A percentile compares a stretch with the other conserved stretches of the same genome.
Evolutionary conservation across 2,888 invertebrate genomes (phyloP).

Genomic region (Electrophaes corylata): DNA sequence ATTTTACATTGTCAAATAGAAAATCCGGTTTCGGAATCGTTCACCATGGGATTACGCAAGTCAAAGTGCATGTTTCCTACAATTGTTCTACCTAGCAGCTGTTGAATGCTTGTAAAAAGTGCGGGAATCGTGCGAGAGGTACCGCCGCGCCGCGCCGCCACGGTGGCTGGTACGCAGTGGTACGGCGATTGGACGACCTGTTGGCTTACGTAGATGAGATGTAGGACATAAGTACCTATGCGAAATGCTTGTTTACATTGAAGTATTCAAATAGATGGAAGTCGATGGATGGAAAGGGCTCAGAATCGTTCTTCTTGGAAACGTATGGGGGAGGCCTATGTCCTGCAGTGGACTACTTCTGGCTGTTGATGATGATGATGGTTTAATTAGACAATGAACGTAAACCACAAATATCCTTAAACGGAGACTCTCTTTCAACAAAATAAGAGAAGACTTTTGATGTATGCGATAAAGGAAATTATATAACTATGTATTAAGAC

Average conservation of each 20-base stretch:
- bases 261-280: too few relatives aligned
- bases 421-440: too few relatives aligned
- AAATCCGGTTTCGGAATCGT: slow-evolving; percentile 27
- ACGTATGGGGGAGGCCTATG: too few relatives aligned
- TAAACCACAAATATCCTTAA: background rate
- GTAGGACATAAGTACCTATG: slow-evolving; percentile 32
- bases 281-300: too few relatives aligned
- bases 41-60: slow-evolving; percentile 45
- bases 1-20: slow-evolving; percentile 22
- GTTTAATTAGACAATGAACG: background rate
- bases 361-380: too few relatives aligned
- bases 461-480: too few relatives aligned
- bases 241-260: background rate
- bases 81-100: slow-evolving; percentile 56
- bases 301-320: too few relatives aligned
- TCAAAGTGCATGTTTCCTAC: slow-evolving; percentile 49
- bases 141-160: slow-evolving; percentile 47
- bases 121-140: slow-evolving; percentile 51
- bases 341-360: too few relatives aligned
- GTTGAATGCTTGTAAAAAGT: slow-evolving; percentile 52
- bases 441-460: too few relatives aligned
- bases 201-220: slow-evolving; percentile 37
- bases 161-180: slow-evolving; percentile 69
- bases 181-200: slow-evolving; percentile 48
- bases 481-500: too few relatives aligned